phyloP scores from a whole-genome alignment of 2,113 vertebrate genomes.

The Ceyx margarethae region DNA sequence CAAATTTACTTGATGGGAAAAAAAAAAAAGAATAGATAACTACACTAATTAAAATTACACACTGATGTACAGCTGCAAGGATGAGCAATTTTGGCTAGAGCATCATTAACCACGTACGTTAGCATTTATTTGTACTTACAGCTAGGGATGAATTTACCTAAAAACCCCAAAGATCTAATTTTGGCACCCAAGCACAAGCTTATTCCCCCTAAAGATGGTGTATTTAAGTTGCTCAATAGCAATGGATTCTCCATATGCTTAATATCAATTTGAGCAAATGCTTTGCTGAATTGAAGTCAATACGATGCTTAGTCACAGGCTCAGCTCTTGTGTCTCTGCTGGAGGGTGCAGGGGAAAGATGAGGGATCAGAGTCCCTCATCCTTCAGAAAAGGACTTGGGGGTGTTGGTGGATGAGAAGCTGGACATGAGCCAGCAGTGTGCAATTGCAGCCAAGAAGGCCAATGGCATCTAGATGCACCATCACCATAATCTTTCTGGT shows the following conservation, averaged over 20 bases:
- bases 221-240: not conserved
- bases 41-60: slow-evolving; percentile 58
- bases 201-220: not conserved
- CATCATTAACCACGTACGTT: slow-evolving; percentile 16
- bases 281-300: not conserved
- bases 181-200: not conserved
- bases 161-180: slow-evolving; percentile 7
- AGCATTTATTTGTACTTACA: slow-evolving; percentile 40
- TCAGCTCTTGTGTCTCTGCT: not conserved
- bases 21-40: too few relatives aligned
- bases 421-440: too few relatives aligned
- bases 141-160: not conserved
- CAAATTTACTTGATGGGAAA: too few relatives aligned
- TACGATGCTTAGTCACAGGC: not conserved
- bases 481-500: not conserved
- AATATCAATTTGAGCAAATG: not conserved
- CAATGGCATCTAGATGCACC: not conserved
- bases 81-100: slow-evolving; percentile 30
- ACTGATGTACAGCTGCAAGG: slow-evolving; percentile 52
- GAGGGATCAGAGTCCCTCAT: not conserved
- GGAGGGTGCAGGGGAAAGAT: not conserved
- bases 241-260: not conserved
- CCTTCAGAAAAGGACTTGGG: not conserved
- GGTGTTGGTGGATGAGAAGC: too few relatives aligned
- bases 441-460: too few relatives aligned